A percentile compares a stretch with the other conserved stretches of the same genome.
phyloP scores from a whole-genome alignment of 2,888 invertebrate genomes.

The Noctua janthe region DNA sequence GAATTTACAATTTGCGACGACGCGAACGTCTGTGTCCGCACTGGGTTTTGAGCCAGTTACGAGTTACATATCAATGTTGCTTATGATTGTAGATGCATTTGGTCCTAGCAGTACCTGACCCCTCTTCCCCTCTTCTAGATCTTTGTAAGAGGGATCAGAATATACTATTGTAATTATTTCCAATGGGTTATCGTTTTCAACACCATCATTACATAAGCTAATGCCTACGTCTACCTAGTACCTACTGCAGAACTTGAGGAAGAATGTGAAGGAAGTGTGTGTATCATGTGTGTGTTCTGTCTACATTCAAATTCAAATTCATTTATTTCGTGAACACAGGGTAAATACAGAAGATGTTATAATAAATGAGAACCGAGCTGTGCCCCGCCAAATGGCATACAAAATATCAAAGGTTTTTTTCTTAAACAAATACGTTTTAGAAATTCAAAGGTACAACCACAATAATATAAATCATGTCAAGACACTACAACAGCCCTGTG shows the following conservation, averaged over 20 bases:
- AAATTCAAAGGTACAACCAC: too few relatives aligned
- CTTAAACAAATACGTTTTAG: too few relatives aligned
- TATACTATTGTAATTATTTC: background rate
- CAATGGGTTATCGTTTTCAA: background rate
- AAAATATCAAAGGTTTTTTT: too few relatives aligned
- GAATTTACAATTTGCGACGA: conserved; percentile 44
- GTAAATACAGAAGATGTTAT: too few relatives aligned
- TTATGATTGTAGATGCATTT: conserved; percentile 1
- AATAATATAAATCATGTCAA: too few relatives aligned
- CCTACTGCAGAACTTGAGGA: background rate
- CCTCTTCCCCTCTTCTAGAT: background rate
- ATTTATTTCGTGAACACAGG: too few relatives aligned
- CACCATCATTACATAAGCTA: background rate
- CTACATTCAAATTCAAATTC: background rate
- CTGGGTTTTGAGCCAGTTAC: background rate
- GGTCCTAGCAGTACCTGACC: background rate
- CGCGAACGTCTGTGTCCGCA: background rate
- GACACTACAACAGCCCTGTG: background rate
- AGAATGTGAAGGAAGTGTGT: background rate
- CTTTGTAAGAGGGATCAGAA: background rate
- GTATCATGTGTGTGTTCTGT: background rate
- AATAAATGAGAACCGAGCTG: too few relatives aligned
- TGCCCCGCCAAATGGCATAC: too few relatives aligned
- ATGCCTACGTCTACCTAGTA: background rate
- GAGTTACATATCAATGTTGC: background rate